Conservation (phyloP, 2,113 vertebrate species). For the Apteryx mantelli region DNA sequence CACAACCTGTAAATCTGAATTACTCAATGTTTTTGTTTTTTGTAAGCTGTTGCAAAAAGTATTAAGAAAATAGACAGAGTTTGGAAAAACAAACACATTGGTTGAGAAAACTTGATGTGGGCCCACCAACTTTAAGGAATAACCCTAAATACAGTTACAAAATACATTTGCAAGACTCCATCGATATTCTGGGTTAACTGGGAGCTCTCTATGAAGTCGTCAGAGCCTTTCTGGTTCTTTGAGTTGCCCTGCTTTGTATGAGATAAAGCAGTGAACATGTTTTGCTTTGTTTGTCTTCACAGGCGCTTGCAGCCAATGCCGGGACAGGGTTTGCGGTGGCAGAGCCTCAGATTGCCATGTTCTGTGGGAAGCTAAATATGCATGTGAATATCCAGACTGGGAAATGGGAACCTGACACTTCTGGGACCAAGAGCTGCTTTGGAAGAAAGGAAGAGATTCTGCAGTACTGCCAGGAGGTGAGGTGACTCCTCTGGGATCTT, state of each 20-base stretch:
- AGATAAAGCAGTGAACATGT: not conserved
- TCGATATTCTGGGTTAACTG: not conserved
- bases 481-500: not conserved
- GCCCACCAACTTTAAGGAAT: not conserved
- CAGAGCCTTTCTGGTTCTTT: not conserved
- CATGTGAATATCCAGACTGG: conserved; percentile 97
- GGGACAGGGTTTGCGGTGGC: conserved; percentile 92
- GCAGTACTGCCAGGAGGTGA: conserved; percentile 98
- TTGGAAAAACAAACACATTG: not conserved
- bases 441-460: conserved; percentile 91
- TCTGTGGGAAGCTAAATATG: conserved; percentile 98
- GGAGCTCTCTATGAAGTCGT: not conserved
- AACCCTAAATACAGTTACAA: not conserved
- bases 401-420: conserved; percentile 95
- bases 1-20: not conserved
- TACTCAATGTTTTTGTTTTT: not conserved
- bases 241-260: not conserved
- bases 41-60: not conserved
- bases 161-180: not conserved
- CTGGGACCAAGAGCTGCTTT: conserved; percentile 89
- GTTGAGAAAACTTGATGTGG: not conserved
- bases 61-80: not conserved
- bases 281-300: not conserved
- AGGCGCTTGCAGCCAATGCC: conserved; percentile 94
- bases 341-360: conserved; percentile 97